phyloP scores from a whole-genome alignment of 2,888 invertebrate species.

The Coelinius sp. region DNA sequence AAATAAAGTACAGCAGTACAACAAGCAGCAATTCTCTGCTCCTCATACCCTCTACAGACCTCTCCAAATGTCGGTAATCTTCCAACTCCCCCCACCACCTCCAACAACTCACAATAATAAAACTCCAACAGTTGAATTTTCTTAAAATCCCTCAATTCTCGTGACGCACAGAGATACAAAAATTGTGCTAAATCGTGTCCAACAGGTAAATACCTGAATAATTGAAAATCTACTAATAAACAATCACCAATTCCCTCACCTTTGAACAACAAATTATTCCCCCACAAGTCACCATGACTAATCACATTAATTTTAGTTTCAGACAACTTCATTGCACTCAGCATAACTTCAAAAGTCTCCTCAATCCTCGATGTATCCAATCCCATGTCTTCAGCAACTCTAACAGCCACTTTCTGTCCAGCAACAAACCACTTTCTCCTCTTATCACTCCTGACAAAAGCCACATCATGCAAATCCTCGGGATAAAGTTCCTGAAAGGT shows the following conservation, averaged over 20 bases:
- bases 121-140: slow-evolving; percentile 72
- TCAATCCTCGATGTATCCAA: slow-evolving; percentile 47
- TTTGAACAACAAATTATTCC: slow-evolving; percentile 76
- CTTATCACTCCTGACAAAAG: slow-evolving; percentile 47
- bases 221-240: slow-evolving; percentile 80
- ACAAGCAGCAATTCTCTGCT: slow-evolving; percentile 59
- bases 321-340: slow-evolving; percentile 49
- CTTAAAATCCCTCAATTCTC: slow-evolving; percentile 72
- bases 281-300: slow-evolving; percentile 78
- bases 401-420: slow-evolving; percentile 50
- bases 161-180: slow-evolving; percentile 73
- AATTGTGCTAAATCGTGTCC: slow-evolving; percentile 77
- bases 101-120: slow-evolving; percentile 71
- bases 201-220: slow-evolving; percentile 78
- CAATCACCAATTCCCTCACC: slow-evolving; percentile 73
- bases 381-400: slow-evolving; percentile 55
- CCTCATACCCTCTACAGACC: slow-evolving; percentile 57
- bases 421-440: slow-evolving; percentile 53
- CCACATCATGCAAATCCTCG: slow-evolving; percentile 53
- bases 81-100: slow-evolving; percentile 43
- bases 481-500: too few relatives aligned
- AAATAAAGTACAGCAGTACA: slow-evolving; percentile 59
- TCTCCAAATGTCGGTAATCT: slow-evolving; percentile 56
- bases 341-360: slow-evolving; percentile 48
- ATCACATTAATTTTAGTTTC: slow-evolving; percentile 72